A percentile compares a stretch with the other conserved stretches of the same genome.
Conservation (phyloP, 2,113 vertebrate genomes). For the Actenoides lindsayi region DNA sequence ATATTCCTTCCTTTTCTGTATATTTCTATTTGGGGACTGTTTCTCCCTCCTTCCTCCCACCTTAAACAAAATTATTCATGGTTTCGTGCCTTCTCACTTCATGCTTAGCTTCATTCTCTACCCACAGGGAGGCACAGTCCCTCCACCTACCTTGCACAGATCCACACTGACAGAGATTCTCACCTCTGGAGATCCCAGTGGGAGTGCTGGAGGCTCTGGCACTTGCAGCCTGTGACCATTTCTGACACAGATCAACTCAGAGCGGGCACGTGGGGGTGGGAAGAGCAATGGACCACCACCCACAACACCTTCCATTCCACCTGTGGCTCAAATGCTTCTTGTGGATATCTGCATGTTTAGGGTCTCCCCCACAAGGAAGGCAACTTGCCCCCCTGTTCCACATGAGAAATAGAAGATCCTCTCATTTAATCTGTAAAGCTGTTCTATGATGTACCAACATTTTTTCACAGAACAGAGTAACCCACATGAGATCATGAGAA, state of each 20-base stretch:
- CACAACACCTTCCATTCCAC: not conserved
- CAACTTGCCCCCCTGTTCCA: not conserved
- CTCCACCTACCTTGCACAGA: not conserved
- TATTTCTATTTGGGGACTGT: not conserved
- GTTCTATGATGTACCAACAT: not conserved
- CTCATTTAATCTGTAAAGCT: not conserved
- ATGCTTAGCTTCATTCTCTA: not conserved
- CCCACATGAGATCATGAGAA: not conserved
- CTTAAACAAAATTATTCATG: not conserved
- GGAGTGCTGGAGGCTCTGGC: not conserved
- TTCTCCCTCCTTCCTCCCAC: not conserved
- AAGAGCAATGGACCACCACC: not conserved
- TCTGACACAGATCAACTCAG: fast-evolving
- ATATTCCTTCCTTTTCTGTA: not conserved
- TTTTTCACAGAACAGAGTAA: not conserved
- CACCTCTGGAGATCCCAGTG: not conserved
- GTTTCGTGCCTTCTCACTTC: not conserved
- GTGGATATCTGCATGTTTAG: not conserved
- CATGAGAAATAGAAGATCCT: not conserved
- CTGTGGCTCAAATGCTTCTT: not conserved
- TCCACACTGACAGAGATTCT: not conserved
- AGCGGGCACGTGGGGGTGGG: fast-evolving
- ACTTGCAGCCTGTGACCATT: not conserved
- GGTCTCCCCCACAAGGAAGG: not conserved
- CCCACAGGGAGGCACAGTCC: conserved; percentile 32